A percentile compares a stretch with the other conserved stretches of the same genome.
These are phyloP conservation scores for Parus major DNA, from an alignment of 2,113 vertebrate species.

Conservation along the genomic window DNA sequence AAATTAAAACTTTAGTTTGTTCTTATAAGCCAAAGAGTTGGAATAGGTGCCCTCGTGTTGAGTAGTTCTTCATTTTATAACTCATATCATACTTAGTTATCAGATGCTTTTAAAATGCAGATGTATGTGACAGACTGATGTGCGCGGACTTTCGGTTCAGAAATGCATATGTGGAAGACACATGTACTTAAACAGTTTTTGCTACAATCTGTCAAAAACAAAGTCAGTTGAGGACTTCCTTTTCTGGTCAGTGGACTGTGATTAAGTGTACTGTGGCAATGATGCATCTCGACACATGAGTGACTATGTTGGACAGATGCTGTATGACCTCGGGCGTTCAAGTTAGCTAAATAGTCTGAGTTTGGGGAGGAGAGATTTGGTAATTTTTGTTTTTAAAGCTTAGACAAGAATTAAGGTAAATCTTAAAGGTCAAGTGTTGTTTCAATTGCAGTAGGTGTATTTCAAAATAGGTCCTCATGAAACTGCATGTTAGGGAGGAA, in stretches of 20 bases:
- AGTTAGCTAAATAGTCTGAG: neutral
- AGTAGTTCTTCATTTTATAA: neutral
- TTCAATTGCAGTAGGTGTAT: neutral
- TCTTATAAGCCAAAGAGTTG: neutral
- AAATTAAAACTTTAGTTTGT: neutral
- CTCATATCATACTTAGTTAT: neutral
- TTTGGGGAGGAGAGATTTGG: neutral
- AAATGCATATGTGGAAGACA: neutral
- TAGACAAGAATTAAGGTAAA: neutral
- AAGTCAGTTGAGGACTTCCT: conserved; percentile 56
- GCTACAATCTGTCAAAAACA: conserved; percentile 43
- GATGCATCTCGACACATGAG: conserved; percentile 50
- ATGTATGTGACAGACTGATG: conserved; percentile 17
- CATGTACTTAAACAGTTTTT: conserved; percentile 29
- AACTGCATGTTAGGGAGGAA: neutral
- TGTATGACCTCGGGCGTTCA: neutral
- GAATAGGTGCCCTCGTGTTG: neutral
- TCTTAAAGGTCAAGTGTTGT: neutral
- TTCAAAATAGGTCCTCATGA: neutral
- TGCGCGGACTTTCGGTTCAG: neutral
- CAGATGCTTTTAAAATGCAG: conserved; percentile 30
- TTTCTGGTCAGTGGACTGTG: conserved; percentile 47
- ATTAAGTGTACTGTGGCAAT: conserved; percentile 35
- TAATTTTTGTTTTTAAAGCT: neutral
- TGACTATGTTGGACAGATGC: conserved; percentile 46